Evolutionary conservation across 2,113 vertebrate species (phyloP).

Genomic region (Beaufortia kweichowensis): DNA sequence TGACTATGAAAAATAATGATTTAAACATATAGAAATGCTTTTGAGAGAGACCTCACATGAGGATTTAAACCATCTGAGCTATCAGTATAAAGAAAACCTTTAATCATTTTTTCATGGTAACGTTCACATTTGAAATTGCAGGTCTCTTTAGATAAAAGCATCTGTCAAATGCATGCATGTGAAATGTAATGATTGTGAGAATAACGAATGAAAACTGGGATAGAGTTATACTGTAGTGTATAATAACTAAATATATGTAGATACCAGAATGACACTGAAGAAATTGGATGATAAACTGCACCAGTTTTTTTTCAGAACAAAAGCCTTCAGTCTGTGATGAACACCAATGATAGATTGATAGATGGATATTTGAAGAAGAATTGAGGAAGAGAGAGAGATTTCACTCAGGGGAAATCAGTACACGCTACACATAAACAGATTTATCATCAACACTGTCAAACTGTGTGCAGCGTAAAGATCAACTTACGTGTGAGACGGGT

Average conservation of each 20-base stretch:
- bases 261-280: slow-evolving; percentile 16
- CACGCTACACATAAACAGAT: slow-evolving; percentile 79
- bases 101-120: too few species aligned
- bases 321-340: slow-evolving; percentile 32
- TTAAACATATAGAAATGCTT: too few species aligned
- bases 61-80: too few species aligned
- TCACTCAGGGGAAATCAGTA: slow-evolving; percentile 79
- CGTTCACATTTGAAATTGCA: too few species aligned
- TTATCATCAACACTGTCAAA: slow-evolving; percentile 80
- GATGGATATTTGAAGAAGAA: slow-evolving; percentile 50
- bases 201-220: too few species aligned
- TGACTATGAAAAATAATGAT: too few species aligned
- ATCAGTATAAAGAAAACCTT: too few species aligned
- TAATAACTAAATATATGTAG: background rate
- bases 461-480: slow-evolving; percentile 73
- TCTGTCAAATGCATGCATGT: too few species aligned
- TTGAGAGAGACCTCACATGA: too few species aligned
- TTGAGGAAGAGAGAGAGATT: slow-evolving; percentile 48
- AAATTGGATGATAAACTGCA: slow-evolving; percentile 17
- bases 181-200: too few species aligned
- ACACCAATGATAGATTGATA: slow-evolving; percentile 46
- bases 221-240: too few species aligned
- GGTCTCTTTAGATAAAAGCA: too few species aligned
- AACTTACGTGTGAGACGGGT: slow-evolving; percentile 62
- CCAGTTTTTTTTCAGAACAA: slow-evolving; percentile 1